phyloP scores from a whole-genome alignment of 2,113 vertebrate species.

The Numida meleagris region DNA sequence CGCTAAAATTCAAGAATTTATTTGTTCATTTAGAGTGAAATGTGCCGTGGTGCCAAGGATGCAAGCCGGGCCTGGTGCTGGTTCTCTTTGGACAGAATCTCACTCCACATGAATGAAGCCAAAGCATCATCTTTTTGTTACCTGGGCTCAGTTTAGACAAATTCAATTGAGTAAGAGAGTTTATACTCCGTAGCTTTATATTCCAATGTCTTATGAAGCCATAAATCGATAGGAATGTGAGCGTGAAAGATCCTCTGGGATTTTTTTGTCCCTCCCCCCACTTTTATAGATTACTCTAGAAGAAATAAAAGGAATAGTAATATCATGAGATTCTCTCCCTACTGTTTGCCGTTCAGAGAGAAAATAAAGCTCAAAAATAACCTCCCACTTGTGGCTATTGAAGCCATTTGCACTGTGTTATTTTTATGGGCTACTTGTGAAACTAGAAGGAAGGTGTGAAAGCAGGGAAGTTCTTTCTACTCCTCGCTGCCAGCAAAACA shows the following conservation, averaged over 20 bases:
- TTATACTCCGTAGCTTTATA: slow-evolving; percentile 3
- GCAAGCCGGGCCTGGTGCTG: neutral
- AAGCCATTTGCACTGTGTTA: slow-evolving; percentile 30
- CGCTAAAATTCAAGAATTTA: neutral
- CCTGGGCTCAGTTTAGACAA: neutral
- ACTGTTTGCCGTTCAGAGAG: neutral
- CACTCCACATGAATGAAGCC: neutral
- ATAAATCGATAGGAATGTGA: neutral
- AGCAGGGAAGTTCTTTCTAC: neutral
- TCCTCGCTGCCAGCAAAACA: neutral
- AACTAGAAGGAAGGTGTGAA: neutral
- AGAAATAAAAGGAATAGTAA: slow-evolving; percentile 25
- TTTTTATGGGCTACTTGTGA: slow-evolving; percentile 38
- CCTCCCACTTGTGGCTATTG: neutral
- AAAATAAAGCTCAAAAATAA: slow-evolving; percentile 6
- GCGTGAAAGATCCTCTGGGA: neutral
- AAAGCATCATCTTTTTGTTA: neutral
- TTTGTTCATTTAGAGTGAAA: neutral
- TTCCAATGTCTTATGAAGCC: neutral
- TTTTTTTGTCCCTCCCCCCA: neutral
- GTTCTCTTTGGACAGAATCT: neutral
- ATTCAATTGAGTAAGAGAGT: neutral
- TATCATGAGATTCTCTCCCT: neutral
- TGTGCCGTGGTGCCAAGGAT: neutral
- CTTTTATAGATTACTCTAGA: neutral